phyloP scores from a whole-genome alignment of 2,888 invertebrate genomes.

The Apodemia hepburni region DNA sequence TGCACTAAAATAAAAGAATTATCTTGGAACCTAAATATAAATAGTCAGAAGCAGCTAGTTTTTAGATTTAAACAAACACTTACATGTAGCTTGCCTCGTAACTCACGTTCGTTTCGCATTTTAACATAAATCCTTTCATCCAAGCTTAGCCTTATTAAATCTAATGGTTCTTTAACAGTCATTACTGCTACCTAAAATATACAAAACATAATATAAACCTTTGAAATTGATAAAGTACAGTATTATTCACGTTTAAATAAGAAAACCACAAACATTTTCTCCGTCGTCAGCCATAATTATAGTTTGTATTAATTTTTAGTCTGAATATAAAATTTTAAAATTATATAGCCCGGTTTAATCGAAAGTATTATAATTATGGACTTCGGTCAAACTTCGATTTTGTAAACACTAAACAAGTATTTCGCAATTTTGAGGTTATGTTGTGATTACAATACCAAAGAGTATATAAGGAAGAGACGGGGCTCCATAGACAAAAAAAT shows the following conservation, averaged over 20 bases:
- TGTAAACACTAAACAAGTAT: too few species aligned
- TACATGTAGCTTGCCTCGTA: conserved; percentile 97
- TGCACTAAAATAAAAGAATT: too few species aligned
- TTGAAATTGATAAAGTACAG: neutral
- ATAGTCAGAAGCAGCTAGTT: too few species aligned
- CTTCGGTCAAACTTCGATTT: too few species aligned
- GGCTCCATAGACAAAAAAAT: too few species aligned
- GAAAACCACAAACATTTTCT: conserved; percentile 56
- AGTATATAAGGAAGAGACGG: too few species aligned
- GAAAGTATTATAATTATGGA: too few species aligned
- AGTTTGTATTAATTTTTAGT: neutral
- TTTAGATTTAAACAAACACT: conserved; percentile 44
- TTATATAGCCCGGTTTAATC: too few species aligned
- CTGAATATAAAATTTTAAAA: too few species aligned
- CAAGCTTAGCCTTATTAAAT: conserved; percentile 96
- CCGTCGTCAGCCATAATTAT: conserved; percentile 64
- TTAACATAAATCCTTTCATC: conserved; percentile 99
- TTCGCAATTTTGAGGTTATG: too few species aligned
- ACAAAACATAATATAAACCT: conserved; percentile 31
- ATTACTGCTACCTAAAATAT: conserved; percentile 88
- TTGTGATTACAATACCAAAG: too few species aligned
- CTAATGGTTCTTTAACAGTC: conserved; percentile 98
- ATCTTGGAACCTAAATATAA: too few species aligned
- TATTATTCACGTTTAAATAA: neutral
- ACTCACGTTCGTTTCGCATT: conserved; percentile 98